Base-by-base conservation (phyloP, 2,888 invertebrate species). In the Andrena praecox region DNA sequence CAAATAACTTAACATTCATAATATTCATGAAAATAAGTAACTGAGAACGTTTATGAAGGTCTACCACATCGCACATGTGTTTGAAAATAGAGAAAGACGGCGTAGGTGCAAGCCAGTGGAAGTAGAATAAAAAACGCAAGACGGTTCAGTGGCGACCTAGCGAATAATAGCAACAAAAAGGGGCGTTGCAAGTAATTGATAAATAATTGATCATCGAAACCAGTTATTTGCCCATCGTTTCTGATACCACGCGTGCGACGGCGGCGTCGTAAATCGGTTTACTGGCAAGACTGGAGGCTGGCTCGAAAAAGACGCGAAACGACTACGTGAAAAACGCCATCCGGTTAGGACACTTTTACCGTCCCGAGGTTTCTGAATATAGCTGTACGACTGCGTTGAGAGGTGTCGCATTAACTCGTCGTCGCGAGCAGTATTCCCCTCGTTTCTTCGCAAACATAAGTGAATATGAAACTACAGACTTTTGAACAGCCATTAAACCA, bases 161-260 rank as follows among this genome's bases (percentile, higher is more conserved):
- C 16, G 6, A 54, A 68, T 52, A 33, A 54, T 27, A 31, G 54
- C 31, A 8, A 24, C 33, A 68, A 68, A 20, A 54, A 56, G 54
- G 33, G 33, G 54, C 54, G 33, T 54, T 24, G 56, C 52, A 35
- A 68, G 68, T 68, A 68, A 68, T 56, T 68, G 68, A 54, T 56
- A 68, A 54, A 68, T 68, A 68, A 68, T 68, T 52, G 54, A 68
- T 68, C 54, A 68, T 24, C 33, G 33, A 68, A 33, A 35, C 68
- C 54, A 54, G 35, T 68, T 56, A 56, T 29, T 68, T 31, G 54
- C 54, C 24, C 54, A 10, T 52, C 8, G 68, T 56, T 33, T 68
- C 68, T 35, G 31, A 24, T 20, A 33, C 31, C 20, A 54, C 54
- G 68, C 54, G 54, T 24, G 35, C 35, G 54, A 12, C 54, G 27